Base-by-base conservation (phyloP, 2,113 vertebrate species). In the Leuciscus idus region DNA sequence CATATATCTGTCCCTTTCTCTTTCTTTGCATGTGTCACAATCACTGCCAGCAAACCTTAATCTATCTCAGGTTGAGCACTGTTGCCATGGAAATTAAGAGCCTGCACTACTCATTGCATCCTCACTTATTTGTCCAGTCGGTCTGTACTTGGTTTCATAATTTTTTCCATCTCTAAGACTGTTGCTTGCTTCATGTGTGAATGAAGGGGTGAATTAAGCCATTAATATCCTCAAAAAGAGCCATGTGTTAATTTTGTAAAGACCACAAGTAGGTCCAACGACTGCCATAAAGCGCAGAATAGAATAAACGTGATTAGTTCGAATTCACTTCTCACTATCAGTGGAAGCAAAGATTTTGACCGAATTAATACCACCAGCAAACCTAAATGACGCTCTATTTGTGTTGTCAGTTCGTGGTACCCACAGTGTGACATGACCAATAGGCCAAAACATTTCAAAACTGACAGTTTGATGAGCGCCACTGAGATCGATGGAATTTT, bases 401-500 rank as follows among this genome's bases (percentile, higher is more conserved):
- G 17, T 77, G 46, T 48, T 50, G 26, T 77, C 28, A 33, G 50
- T 33, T 55, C 75, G 10, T 28, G 26, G 59, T 64, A 50, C 39
- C 39, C 28, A 12, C 28, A 46, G 57, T 28, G 17, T 86, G 88
- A 83, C 84, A 76, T 76, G 89, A 90, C 83, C 81, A 77, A 86
- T 87, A 84, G 76, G 79, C 30, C 68, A 61, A 78, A 72, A 76
- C 84, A 82, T 85, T 87, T 86, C 43, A 59, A 81, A 82, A 76
- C 30, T 77, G 89, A 85, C 87, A 87, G 85, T 86, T 89, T 87
- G 86, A 89, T 59, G 70, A 88, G 89, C 61, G 36, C 61, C 73
- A 68, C 84, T 72, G 81, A 86, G 88, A 88, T 87, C 55, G 46
- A 61, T 81, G 87, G 83, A 88, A 87, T 88, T 90, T 90, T 90